Evolutionary conservation across 1,140 invertebrate genomes (phyloP).

Genomic region (Trachelipus rathkii): DNA sequence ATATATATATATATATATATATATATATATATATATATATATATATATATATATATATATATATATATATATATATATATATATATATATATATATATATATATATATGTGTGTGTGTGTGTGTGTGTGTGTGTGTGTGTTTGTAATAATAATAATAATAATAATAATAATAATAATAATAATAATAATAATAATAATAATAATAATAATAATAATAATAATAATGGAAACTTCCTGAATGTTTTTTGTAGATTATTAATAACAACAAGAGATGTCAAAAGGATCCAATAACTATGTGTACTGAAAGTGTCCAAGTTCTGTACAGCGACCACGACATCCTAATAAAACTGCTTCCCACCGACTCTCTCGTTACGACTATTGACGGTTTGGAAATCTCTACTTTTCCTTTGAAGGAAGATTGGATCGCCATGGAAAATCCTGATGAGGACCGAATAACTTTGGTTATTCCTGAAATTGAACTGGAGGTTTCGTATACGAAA

Average conservation of each 20-base stretch:
- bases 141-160: no score
- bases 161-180: no score
- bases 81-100: no score
- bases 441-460: constrained; percentile 49
- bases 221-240: no score
- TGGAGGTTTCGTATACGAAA: constrained; percentile 49
- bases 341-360: constrained; percentile 29
- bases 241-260: constrained; percentile 56
- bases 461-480: constrained; percentile 45
- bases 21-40: no score
- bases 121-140: no score
- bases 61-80: no score
- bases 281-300: constrained; percentile 57
- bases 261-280: constrained; percentile 61
- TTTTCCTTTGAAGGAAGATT: constrained; percentile 50
- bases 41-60: no score
- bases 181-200: no score
- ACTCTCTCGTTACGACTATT: constrained; percentile 33
- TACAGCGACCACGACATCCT: constrained; percentile 61
- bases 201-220: no score
- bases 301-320: constrained; percentile 61
- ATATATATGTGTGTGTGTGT: no score
- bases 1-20: no score
- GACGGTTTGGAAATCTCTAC: constrained; percentile 49
- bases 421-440: constrained; percentile 51